Base-by-base conservation (phyloP, 1,140 invertebrate species). In the Drosophila dunni region DNA sequence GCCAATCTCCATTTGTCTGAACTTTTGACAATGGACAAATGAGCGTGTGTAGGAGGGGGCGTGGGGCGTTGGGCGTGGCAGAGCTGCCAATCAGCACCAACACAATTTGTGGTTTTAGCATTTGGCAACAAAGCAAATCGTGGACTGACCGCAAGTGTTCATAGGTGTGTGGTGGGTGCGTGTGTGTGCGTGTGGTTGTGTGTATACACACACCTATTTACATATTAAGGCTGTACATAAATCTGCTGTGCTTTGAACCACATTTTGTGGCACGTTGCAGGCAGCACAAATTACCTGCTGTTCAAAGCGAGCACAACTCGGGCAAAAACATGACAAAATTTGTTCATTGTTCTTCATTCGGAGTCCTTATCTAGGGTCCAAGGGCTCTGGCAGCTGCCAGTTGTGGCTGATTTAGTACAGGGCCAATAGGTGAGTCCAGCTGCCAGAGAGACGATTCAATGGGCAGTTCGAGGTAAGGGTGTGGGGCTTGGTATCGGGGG, bases 201-300 rank as follows among this genome's bases (percentile, higher is more conserved):
- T 44, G 40, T 40, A 17, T 1, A 1, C 17, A 17, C 24, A 29
- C 24, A 24, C 48, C 20, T 65, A 69, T 76, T 78, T 68, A 84
- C 53, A 70, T 81, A 70, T 67, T 51, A 38, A 13, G 29, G 63
- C 46, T 51, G 57, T 63, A 69, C 74, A 85, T 85, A 86, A 78
- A 86, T 78, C 63, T 57, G 60, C 34, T 75, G 69, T 42, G 62
- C 69, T 78, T 63, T 85, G 78, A 81, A 75, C 64, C 44, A 10
- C 24, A 45, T 40, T 57, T 48, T 46, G 65, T 50, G 62, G 44
- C 17, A 63, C 33, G 44, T 61, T 78, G 67, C 48, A 75, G 72
- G 60, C 56, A 48, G 40, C 65, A 75, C 75, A 78, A 75, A 78
- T 69, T 75, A 74, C 64, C 70, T 68, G 46, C 24, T 17, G 38